Percentiles rank a stretch among this genome's conserved stretches.
Evolutionary conservation across 1,140 invertebrate genomes (phyloP).

Genomic region (Cotesia typhae): DNA sequence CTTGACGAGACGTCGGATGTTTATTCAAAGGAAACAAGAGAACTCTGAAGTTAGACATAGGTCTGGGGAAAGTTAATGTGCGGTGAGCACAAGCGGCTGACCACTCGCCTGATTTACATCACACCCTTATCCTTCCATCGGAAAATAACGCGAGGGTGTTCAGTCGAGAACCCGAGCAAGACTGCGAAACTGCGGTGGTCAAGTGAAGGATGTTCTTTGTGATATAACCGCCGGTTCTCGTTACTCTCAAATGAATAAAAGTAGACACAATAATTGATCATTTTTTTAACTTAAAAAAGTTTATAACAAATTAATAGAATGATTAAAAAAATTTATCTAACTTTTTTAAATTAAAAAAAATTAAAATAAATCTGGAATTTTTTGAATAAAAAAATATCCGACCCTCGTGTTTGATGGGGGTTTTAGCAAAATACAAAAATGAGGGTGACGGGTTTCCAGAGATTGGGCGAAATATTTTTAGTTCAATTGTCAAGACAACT

Average conservation of each 20-base stretch:
- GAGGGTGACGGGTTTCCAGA: neutral
- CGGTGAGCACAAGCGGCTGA: slow-evolving; percentile 43
- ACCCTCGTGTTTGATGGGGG: neutral
- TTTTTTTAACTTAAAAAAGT: neutral
- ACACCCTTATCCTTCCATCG: slow-evolving; percentile 35
- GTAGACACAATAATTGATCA: neutral
- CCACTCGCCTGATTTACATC: slow-evolving; percentile 48
- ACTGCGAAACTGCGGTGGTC: slow-evolving; percentile 37
- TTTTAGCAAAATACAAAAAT: neutral
- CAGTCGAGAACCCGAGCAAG: slow-evolving; percentile 7
- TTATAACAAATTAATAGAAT: neutral
- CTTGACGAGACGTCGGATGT: neutral
- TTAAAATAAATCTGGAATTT: too few relatives aligned
- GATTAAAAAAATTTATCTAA: too few relatives aligned
- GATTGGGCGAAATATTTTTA: slow-evolving; percentile 50
- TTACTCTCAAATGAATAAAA: slow-evolving; percentile 35
- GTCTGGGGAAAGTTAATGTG: slow-evolving; percentile 44
- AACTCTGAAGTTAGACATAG: neutral
- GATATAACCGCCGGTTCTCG: slow-evolving; percentile 44
- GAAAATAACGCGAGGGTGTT: slow-evolving; percentile 31
- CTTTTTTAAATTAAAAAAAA: too few relatives aligned
- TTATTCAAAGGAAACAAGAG: neutral
- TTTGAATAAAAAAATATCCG: neutral
- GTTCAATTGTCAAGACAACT: slow-evolving; percentile 7
- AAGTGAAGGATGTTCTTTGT: slow-evolving; percentile 45